Evolutionary conservation across 2,797 vertebrate genomes (phyloP).

Genomic region (Fundulus diaphanus): DNA sequence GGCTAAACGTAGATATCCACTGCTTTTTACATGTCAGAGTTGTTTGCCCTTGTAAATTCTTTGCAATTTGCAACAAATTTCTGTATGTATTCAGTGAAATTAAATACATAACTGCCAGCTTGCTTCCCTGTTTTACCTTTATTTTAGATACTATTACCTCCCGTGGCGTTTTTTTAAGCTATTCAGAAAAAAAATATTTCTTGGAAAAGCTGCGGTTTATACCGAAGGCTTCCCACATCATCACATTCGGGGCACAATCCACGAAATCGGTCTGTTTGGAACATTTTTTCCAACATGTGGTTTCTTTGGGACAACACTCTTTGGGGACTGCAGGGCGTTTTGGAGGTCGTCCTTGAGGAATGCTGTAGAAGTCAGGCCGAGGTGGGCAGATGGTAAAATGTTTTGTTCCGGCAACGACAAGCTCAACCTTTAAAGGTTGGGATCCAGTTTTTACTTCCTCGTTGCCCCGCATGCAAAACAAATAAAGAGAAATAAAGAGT

Average conservation of each 20-base stretch:
- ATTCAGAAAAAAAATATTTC: conserved; percentile 44
- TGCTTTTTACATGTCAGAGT: neutral
- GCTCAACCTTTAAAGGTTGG: conserved; percentile 41
- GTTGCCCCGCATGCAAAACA: conserved; percentile 48
- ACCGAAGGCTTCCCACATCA: conserved; percentile 54
- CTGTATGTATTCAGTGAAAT: neutral
- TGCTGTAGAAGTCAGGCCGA: conserved; percentile 50
- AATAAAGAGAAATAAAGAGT: conserved; percentile 54
- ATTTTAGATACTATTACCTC: conserved; percentile 2
- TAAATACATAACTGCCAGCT: neutral
- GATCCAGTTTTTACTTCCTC: conserved; percentile 36
- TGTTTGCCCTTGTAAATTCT: neutral
- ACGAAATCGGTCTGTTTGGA: conserved; percentile 59
- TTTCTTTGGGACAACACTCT: conserved; percentile 55
- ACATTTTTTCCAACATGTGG: conserved; percentile 55
- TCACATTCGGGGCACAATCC: conserved; percentile 44
- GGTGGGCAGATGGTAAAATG: conserved; percentile 52
- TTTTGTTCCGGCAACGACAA: conserved; percentile 41
- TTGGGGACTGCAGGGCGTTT: conserved; percentile 44
- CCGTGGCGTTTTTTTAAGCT: conserved; percentile 1
- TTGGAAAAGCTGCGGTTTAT: conserved; percentile 62
- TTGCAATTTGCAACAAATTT: neutral
- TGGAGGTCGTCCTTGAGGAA: conserved; percentile 38
- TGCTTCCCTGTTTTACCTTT: neutral
- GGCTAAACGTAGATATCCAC: neutral